These are phyloP conservation scores for Ataeniobius toweri DNA, from an alignment of 2,797 vertebrate species.

Conservation along the genomic window DNA sequence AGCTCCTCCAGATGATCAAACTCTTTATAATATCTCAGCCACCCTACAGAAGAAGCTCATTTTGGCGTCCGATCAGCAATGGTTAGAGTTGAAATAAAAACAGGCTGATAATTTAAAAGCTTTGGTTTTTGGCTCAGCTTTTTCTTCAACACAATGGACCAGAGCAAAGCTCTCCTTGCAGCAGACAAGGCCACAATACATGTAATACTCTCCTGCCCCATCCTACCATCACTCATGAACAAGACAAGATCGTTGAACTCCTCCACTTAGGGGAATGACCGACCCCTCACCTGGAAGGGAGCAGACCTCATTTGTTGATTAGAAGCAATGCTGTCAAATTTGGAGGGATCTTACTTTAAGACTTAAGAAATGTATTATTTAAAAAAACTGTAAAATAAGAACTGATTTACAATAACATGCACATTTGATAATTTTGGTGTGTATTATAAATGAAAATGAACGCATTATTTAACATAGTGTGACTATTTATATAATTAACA, in stretches of 20 bases:
- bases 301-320: not conserved
- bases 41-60: too few species aligned
- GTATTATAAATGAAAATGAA: not conserved
- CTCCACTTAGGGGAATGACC: not conserved
- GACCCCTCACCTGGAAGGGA: not conserved
- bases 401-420: too few species aligned
- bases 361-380: not conserved
- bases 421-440: too few species aligned
- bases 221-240: not conserved
- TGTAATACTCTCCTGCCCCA: not conserved
- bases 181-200: not conserved
- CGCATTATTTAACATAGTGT: too few species aligned
- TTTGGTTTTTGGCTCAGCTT: too few species aligned
- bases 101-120: too few species aligned
- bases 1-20: not conserved
- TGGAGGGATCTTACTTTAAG: not conserved
- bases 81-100: too few species aligned
- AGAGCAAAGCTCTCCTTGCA: too few species aligned
- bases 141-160: too few species aligned
- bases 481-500: too few species aligned
- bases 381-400: too few species aligned
- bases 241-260: not conserved
- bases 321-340: not conserved
- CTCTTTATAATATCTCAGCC: not conserved
- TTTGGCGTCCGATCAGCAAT: too few species aligned